phyloP scores from a whole-genome alignment of 1,140 invertebrate species.

The Diabrotica undecimpunctata region DNA sequence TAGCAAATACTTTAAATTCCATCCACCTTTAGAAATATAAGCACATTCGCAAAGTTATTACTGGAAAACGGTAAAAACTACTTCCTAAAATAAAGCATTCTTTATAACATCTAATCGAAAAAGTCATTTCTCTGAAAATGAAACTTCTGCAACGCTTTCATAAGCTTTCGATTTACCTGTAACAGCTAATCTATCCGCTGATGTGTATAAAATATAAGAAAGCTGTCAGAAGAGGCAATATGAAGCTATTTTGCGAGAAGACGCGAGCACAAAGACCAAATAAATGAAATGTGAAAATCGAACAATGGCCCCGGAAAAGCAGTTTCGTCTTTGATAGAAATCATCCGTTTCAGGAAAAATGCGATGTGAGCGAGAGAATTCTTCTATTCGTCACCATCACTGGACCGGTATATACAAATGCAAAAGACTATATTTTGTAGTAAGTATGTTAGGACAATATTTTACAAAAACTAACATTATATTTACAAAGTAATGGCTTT shows the following conservation, averaged over 20 bases:
- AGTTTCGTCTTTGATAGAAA: slow-evolving; percentile 12
- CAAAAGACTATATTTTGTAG: too few species aligned
- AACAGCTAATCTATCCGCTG: slow-evolving; percentile 14
- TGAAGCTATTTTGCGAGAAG: slow-evolving; percentile 10
- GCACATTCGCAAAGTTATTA: too few species aligned
- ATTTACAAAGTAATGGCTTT: too few species aligned
- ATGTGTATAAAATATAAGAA: slow-evolving; percentile 18
- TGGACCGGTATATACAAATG: too few species aligned
- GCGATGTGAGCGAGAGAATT: too few species aligned
- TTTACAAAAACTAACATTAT: too few species aligned
- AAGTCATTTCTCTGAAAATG: slow-evolving; percentile 1
- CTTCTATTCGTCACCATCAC: too few species aligned
- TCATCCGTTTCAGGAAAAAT: slow-evolving; percentile 8
- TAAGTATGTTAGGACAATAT: too few species aligned
- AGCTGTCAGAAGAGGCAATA: slow-evolving; percentile 19
- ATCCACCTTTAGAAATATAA: too few species aligned
- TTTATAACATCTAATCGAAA: not conserved
- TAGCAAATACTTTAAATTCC: too few species aligned
- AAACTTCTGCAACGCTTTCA: not conserved
- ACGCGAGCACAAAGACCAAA: slow-evolving; percentile 15
- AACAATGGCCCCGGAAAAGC: slow-evolving; percentile 16
- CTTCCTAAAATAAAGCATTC: not conserved
- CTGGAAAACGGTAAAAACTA: not conserved
- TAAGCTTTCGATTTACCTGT: slow-evolving; percentile 13
- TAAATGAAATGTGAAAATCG: slow-evolving; percentile 21